These are phyloP conservation scores for Falcunculus frontatus DNA, from an alignment of 2,113 vertebrate genomes.

Conservation along the genomic window DNA sequence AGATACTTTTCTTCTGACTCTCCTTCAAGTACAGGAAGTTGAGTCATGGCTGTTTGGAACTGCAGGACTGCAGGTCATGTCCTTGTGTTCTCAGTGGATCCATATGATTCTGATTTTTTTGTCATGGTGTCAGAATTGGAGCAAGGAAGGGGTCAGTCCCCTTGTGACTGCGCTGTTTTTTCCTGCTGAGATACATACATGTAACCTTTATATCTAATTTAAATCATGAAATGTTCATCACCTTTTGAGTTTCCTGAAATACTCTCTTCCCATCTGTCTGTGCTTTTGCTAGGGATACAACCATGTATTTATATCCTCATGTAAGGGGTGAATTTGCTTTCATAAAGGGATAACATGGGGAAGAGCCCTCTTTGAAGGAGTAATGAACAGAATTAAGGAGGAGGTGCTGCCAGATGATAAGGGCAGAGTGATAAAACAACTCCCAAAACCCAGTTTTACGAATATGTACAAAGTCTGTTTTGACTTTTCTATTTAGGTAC, in stretches of 20 bases:
- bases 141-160: background rate
- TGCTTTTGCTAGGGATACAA: background rate
- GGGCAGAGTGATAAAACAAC: background rate
- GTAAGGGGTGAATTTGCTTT: background rate
- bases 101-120: background rate
- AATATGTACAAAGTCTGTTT: background rate
- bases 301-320: background rate
- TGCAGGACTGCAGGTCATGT: background rate
- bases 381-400: background rate
- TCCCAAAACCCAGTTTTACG: background rate
- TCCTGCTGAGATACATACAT: background rate
- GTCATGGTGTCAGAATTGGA: background rate
- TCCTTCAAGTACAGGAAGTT: slow-evolving; percentile 7
- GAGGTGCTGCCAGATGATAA: background rate
- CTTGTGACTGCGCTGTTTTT: background rate
- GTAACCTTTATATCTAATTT: background rate
- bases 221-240: background rate
- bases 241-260: background rate
- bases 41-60: slow-evolving; percentile 31
- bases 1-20: background rate
- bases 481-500: background rate
- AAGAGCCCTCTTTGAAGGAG: background rate
- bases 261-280: background rate
- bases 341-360: background rate
- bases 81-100: slow-evolving; percentile 9